Base-by-base conservation (phyloP, 1,140 invertebrate genomes). In the Drosophila paulistorum region DNA sequence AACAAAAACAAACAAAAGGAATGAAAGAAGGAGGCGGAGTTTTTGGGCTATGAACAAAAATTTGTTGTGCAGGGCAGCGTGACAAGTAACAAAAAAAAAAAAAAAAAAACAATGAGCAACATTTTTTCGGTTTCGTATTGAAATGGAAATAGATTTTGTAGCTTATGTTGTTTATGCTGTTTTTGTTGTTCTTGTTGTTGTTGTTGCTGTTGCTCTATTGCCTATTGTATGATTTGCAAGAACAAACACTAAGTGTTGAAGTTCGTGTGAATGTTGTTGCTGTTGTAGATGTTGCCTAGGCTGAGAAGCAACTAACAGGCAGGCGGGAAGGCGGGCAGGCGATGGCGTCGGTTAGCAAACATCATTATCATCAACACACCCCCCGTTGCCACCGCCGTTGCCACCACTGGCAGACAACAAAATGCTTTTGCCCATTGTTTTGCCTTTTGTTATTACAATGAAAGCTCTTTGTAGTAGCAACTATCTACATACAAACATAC, bases 121-220 rank as follows among this genome's bases (percentile, higher is more conserved):
- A 68, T 69, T 74, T 79, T 75, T 76, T 78, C 10, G 64, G 60
- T 70, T 68, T 68, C 17, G 71, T 86, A 85, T 85, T 86, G 76
- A 86, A 86, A 86, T 86, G 79, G 83, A 86, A 86, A 86, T 82
- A 82, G 82, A 82, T 76, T 77, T 78, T 67, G 70, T 68, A 58
- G 45, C 45, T 51, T 23, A 23, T 51, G 41, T n/a, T 42, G 13
- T 14, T 17, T 17, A 17, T 17, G 17, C 17, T 17, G 17, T 17
- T 17, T 17, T 17, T 45, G 42, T 45, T 45, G 42, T 17, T 45
- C 1, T 6, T 45, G 42, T 17, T 51, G 45, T 11, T 57, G 37
- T n/a, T 39, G 14, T 7, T 61, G 30, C 1, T 45, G 39, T 62
- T 66, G 23, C 45, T 61, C 48, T 59, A 41, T 26, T 20, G 26